Evolutionary conservation across 1,140 invertebrate species (phyloP), one percentile per base, ranked within the genome.

Genomic region (Pinna nobilis): DNA sequence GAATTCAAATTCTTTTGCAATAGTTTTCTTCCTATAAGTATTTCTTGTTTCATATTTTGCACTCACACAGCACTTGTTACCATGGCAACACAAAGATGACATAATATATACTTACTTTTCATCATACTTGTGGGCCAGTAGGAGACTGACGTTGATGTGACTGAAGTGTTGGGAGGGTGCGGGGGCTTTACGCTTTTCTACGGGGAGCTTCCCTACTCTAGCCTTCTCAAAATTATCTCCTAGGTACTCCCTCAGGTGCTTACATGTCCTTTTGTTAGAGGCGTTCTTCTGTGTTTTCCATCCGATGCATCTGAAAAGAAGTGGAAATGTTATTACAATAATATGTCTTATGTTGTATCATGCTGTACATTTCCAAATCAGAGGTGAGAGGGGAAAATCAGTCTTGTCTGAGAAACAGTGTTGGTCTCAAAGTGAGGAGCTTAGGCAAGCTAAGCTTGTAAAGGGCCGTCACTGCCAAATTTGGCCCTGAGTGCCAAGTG

Each of bases 101-200:
- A n/a, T n/a, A n/a, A 55, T 20, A 18, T 57, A 23, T 23, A 79
- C 84, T 78, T 79, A 86, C 84, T 83, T 83, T 69, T 81, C 80
- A 41, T 84, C 80, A 68, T 83, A 87, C 76, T 87, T 86, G 57
- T 87, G 82, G 33, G 85, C 84, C 33, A 86, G 60, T 5, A 86
- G 49, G 0, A 87, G 59, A 44, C 78, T 85, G 49, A 84, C 73
- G 15, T 64, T 76, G 57, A 85, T 80, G 51, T 87, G 83, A 23
- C 20, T 35, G 50, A 74, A 70, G n/a, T 15, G 25, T 47, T 71
- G 15, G 2, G 32, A 69, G 65, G 51, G 76, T 50, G 53, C 79
- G 60, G 37, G 51, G n/a, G 63, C 49, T 67, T 75, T 76, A 69
- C 70, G 78, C 65, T 79, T 80, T 67, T 67, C 66, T 39, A 60